A percentile compares a stretch with the other conserved stretches of the same genome.
Evolutionary conservation across 1,140 invertebrate species (phyloP).

Genomic region (Papilio polyxenes): DNA sequence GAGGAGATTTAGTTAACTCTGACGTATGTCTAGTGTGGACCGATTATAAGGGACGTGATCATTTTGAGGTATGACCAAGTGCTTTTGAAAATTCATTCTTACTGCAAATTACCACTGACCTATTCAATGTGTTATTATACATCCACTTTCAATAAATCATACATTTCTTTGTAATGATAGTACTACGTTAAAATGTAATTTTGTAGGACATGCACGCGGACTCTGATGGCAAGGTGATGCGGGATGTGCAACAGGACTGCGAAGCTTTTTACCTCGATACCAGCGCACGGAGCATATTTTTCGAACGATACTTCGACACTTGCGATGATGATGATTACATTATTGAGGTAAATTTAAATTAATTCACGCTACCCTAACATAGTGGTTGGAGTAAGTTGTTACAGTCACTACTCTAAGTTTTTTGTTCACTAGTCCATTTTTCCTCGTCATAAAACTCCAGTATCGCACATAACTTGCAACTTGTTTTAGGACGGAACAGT

Average conservation of each 20-base stretch:
- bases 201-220: slow-evolving; percentile 89
- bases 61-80: slow-evolving; percentile 84
- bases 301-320: slow-evolving; percentile 92
- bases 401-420: too few species aligned
- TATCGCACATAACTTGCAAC: background rate
- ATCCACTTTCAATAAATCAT: background rate
- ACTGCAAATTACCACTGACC: background rate
- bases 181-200: slow-evolving; percentile 19
- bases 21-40: slow-evolving; percentile 94
- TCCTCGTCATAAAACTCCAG: too few species aligned
- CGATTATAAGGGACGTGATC: slow-evolving; percentile 83
- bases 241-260: slow-evolving; percentile 92
- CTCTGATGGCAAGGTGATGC: slow-evolving; percentile 83
- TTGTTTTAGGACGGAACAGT: slow-evolving; percentile 89
- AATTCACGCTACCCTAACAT: background rate
- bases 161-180: background rate
- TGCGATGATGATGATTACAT: slow-evolving; percentile 95
- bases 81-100: background rate
- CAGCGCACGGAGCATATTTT: slow-evolving; percentile 85
- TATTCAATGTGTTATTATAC: too few species aligned
- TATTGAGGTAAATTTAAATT: slow-evolving; percentile 81
- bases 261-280: slow-evolving; percentile 84
- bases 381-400: background rate
- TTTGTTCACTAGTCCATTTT: too few species aligned
- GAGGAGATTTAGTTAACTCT: slow-evolving; percentile 88